Conservation (phyloP, 2,888 invertebrate species). For the Eulithis prunata region DNA sequence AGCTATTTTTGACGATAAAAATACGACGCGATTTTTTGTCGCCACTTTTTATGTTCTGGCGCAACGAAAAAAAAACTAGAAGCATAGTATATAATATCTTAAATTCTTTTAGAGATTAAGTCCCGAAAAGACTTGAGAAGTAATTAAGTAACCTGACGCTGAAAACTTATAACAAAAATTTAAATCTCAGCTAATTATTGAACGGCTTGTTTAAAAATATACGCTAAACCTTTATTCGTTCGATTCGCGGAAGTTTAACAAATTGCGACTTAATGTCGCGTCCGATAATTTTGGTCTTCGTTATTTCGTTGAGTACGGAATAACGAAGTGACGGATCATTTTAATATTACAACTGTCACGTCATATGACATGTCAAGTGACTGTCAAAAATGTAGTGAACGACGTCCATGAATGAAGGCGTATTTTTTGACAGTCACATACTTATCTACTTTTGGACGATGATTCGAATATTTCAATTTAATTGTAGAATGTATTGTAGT, state of each 20-base stretch:
- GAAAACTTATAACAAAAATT: too few species aligned
- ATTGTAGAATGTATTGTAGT: neutral
- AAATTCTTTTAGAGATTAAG: too few species aligned
- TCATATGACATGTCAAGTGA: conserved; percentile 11
- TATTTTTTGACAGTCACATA: conserved; percentile 6
- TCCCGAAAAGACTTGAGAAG: too few species aligned
- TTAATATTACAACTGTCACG: conserved; percentile 9
- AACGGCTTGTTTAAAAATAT: too few species aligned
- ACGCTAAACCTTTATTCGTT: too few species aligned
- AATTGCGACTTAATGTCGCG: conserved; percentile 8
- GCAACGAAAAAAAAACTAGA: too few species aligned
- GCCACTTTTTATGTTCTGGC: neutral
- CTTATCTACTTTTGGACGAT: neutral
- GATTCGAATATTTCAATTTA: neutral
- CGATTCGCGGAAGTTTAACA: neutral
- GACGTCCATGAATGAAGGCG: too few species aligned
- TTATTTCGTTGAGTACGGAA: neutral
- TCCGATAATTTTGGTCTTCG: neutral
- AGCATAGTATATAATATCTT: too few species aligned
- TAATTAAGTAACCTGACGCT: too few species aligned
- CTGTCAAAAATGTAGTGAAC: neutral
- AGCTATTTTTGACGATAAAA: conserved; percentile 7
- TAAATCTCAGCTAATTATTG: too few species aligned
- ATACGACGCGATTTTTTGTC: neutral
- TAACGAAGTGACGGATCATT: conserved; percentile 5